Evolutionary conservation across 2,888 invertebrate species (phyloP).

Genomic region (Caenorhabditis drosophilae): DNA sequence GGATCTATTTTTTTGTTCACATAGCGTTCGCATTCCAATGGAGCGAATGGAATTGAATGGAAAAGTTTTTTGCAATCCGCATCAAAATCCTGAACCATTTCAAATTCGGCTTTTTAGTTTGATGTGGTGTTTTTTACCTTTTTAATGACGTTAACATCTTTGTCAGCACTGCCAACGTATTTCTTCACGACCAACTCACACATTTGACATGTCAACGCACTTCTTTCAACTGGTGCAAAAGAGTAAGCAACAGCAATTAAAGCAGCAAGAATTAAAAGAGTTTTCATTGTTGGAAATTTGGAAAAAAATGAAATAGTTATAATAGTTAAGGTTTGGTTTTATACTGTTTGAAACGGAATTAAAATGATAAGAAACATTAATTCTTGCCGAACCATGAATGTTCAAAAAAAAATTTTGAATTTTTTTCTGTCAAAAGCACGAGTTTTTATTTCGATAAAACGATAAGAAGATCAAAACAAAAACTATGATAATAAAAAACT

Average conservation of each 20-base stretch:
- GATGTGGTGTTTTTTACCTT: conserved; percentile 19
- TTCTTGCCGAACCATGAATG: background rate
- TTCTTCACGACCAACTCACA: conserved; percentile 45
- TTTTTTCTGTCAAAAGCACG: no score
- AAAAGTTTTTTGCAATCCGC: conserved; percentile 45
- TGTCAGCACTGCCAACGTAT: conserved; percentile 37
- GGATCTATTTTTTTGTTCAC: conserved; percentile 41
- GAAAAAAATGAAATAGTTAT: no score
- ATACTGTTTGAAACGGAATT: background rate
- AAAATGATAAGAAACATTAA: background rate
- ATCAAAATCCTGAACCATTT: conserved; percentile 39
- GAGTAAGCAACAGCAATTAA: conserved; percentile 27
- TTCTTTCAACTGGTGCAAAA: conserved; percentile 26
- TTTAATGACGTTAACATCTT: conserved; percentile 36
- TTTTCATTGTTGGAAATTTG: no score
- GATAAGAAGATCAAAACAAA: no score
- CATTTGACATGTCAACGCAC: conserved; percentile 39
- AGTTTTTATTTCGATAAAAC: no score
- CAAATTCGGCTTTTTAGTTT: no score
- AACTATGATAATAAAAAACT: no score
- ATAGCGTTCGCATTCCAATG: conserved; percentile 37
- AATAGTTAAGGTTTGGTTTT: no score
- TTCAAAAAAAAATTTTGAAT: background rate
- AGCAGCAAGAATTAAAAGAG: conserved; percentile 19
- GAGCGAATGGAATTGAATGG: conserved; percentile 40